These are phyloP conservation scores for Xanthia icteritia DNA, from an alignment of 2,888 invertebrate genomes.

Conservation along the genomic window DNA sequence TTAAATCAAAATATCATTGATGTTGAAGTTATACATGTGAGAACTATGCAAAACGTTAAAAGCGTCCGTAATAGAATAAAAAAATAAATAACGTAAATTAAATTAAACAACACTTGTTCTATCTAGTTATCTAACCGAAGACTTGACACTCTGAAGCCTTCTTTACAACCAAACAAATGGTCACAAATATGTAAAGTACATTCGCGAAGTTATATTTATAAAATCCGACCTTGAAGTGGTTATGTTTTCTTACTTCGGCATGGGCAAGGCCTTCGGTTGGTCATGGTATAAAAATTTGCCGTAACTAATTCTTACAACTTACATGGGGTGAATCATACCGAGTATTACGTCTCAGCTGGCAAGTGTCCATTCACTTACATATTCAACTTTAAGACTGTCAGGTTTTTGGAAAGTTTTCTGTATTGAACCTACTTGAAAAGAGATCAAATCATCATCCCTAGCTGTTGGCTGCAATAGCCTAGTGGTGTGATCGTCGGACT, in stretches of 20 bases:
- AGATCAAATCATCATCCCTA: not conserved
- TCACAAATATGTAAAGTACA: constrained; percentile 19
- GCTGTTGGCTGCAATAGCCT: not conserved
- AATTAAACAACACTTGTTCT: not conserved
- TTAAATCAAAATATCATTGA: too few species aligned
- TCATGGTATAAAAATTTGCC: constrained; percentile 60
- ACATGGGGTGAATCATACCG: constrained; percentile 43
- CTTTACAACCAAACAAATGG: not conserved
- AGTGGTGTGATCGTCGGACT: too few species aligned
- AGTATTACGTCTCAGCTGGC: constrained; percentile 15
- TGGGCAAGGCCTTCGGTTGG: constrained; percentile 41
- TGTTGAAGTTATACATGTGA: too few species aligned
- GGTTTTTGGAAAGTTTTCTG: not conserved
- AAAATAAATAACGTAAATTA: too few species aligned
- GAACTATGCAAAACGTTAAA: too few species aligned
- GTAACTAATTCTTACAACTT: constrained; percentile 56
- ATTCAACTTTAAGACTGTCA: too few species aligned
- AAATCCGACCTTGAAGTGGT: constrained; percentile 38
- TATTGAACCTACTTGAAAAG: not conserved
- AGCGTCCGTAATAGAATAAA: too few species aligned
- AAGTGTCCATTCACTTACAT: constrained; percentile 33
- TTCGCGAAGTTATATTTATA: not conserved
- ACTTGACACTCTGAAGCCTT: not conserved
- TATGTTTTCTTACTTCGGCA: constrained; percentile 42
- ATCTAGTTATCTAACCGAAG: not conserved